Percentiles rank a stretch among this genome's conserved stretches.
Conservation (phyloP, 1,140 invertebrate species). For the Drosophila ironensis region DNA sequence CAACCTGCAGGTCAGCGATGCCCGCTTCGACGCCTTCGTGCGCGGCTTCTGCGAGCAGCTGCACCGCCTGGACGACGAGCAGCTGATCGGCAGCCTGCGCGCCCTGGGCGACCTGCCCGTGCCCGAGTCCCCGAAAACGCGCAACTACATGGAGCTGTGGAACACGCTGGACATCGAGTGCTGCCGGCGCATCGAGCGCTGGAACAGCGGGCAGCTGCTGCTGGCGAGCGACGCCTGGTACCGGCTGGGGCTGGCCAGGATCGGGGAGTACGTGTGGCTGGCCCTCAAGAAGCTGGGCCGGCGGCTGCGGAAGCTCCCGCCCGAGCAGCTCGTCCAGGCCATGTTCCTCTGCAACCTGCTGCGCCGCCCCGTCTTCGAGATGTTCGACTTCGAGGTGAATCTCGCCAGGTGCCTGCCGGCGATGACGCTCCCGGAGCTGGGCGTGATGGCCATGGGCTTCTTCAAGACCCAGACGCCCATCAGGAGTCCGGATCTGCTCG, state of each 20-base stretch:
- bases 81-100: slow-evolving; percentile 78
- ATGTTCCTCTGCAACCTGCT: slow-evolving; percentile 84
- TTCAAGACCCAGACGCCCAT: slow-evolving; percentile 85
- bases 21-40: slow-evolving; percentile 81
- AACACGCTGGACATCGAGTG: slow-evolving; percentile 84
- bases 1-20: slow-evolving; percentile 61
- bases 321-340: slow-evolving; percentile 83
- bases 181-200: slow-evolving; percentile 75
- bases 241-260: slow-evolving; percentile 75
- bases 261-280: slow-evolving; percentile 81
- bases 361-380: slow-evolving; percentile 80
- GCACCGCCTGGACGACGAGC: slow-evolving; percentile 80
- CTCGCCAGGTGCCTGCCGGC: slow-evolving; percentile 81
- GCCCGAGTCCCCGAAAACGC: slow-evolving; percentile 55
- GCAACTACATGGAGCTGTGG: slow-evolving; percentile 83
- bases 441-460: slow-evolving; percentile 84
- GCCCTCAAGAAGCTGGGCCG: slow-evolving; percentile 82
- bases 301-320: slow-evolving; percentile 82
- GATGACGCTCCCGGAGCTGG: slow-evolving; percentile 84
- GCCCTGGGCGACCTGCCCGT: slow-evolving; percentile 76
- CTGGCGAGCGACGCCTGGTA: slow-evolving; percentile 83
- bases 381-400: slow-evolving; percentile 84
- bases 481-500: slow-evolving; percentile 79
- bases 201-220: slow-evolving; percentile 81
- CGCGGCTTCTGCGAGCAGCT: slow-evolving; percentile 78